Evolutionary conservation across 53 echinoderm and acorn worm species (phyloP).

Genomic region (Astropecten irregularis): DNA sequence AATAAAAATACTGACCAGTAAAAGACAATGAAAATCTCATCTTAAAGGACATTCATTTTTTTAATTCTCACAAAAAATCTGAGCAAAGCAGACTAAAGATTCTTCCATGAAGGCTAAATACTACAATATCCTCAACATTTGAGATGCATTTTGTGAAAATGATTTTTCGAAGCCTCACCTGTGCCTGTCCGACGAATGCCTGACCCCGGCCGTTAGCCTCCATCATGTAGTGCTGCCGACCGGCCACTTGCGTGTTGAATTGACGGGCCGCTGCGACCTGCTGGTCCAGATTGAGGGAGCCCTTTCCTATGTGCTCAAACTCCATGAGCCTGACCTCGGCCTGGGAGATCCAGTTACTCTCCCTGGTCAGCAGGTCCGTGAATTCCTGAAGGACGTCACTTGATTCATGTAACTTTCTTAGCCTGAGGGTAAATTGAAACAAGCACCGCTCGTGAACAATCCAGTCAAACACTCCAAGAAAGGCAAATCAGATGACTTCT

Average conservation of each 20-base stretch:
- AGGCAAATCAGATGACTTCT: too few species aligned
- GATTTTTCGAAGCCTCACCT: too few species aligned
- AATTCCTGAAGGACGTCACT: slow-evolving; percentile 80
- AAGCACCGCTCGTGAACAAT: neutral
- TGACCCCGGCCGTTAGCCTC: slow-evolving; percentile 65
- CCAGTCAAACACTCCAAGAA: neutral
- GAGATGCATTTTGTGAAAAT: too few species aligned
- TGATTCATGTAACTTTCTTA: slow-evolving; percentile 76
- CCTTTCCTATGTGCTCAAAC: slow-evolving; percentile 75
- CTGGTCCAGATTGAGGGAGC: slow-evolving; percentile 69
- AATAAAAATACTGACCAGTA: neutral
- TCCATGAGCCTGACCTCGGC: slow-evolving; percentile 94
- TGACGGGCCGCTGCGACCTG: slow-evolving; percentile 78
- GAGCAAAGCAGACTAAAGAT: too few species aligned
- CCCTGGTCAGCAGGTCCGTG: slow-evolving; percentile 62
- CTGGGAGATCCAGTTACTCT: slow-evolving; percentile 95
- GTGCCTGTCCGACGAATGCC: slow-evolving; percentile 76
- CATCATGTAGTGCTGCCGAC: slow-evolving; percentile 76
- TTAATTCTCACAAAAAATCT: too few species aligned
- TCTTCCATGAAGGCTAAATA: too few species aligned
- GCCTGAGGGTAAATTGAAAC: slow-evolving; percentile 37
- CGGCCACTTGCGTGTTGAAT: slow-evolving; percentile 84
- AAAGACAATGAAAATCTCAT: neutral
- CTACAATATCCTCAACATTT: too few species aligned
- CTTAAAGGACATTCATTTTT: too few species aligned